These are phyloP conservation scores for Clusia tigrina DNA, from an alignment of 2,888 invertebrate species.

Conservation along the genomic window DNA sequence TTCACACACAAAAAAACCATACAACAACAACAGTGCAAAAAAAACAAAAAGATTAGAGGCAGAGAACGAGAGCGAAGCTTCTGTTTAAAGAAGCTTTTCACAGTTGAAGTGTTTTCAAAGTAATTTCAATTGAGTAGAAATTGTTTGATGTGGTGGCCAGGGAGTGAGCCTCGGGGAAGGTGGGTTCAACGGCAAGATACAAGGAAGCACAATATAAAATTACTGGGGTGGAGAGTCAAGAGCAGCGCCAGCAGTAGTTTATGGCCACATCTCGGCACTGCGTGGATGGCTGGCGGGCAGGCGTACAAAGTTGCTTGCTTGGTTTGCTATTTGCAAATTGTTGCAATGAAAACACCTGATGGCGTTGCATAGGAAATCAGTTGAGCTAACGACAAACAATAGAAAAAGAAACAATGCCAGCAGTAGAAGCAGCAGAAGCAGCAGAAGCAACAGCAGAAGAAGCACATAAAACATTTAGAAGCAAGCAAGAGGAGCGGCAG, in stretches of 20 bases:
- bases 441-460: background rate
- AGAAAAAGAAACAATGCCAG: too few species aligned
- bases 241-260: too few species aligned
- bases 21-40: background rate
- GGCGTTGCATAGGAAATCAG: slow-evolving; percentile 26
- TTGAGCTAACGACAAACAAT: too few species aligned
- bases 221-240: too few species aligned
- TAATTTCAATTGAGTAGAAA: background rate
- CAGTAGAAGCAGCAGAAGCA: background rate
- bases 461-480: slow-evolving; percentile 4
- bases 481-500: background rate
- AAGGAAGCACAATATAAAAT: too few species aligned
- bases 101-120: background rate
- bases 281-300: too few species aligned
- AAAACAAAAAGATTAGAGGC: too few species aligned
- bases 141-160: background rate
- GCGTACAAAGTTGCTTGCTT: too few species aligned
- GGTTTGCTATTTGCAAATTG: slow-evolving; percentile 7
- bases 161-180: background rate
- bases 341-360: slow-evolving; percentile 17
- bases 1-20: background rate
- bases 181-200: too few species aligned
- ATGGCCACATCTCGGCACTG: too few species aligned
- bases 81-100: background rate
- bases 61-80: too few species aligned